Conservation (phyloP, 64 coral and sea anemone species). For the Montipora sp. region DNA sequence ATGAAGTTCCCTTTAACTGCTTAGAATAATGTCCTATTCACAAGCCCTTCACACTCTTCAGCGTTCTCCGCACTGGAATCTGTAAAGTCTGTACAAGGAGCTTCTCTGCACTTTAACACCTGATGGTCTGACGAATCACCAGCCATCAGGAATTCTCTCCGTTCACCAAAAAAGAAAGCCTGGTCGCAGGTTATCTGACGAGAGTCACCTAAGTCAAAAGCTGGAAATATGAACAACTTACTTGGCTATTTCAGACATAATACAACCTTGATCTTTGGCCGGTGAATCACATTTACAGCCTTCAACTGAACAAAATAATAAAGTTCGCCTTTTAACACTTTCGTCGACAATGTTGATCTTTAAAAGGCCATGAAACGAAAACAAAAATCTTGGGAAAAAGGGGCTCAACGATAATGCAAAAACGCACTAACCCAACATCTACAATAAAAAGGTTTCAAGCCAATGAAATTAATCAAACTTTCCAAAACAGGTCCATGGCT, state of each 20-base stretch:
- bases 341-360: not conserved
- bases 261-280: conserved; percentile 66
- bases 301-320: conserved; percentile 6
- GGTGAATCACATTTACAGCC: conserved; percentile 53
- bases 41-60: not conserved
- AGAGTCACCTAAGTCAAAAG: too few relatives aligned
- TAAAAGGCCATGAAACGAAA: not conserved
- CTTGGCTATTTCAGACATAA: conserved; percentile 81
- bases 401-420: too few relatives aligned
- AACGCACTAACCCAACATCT: not conserved
- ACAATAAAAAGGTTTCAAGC: too few relatives aligned
- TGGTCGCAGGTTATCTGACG: too few relatives aligned
- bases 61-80: not conserved
- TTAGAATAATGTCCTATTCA: not conserved
- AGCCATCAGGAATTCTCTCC: too few relatives aligned
- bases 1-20: not conserved
- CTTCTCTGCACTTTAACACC: too few relatives aligned
- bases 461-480: too few relatives aligned
- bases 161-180: too few relatives aligned
- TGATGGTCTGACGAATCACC: too few relatives aligned
- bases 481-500: too few relatives aligned
- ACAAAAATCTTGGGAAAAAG: too few relatives aligned
- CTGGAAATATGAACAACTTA: not conserved
- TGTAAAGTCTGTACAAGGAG: too few relatives aligned
- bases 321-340: not conserved